These are phyloP conservation scores for Agrochola lota DNA, from an alignment of 2,888 invertebrate genomes.

Conservation along the genomic window DNA sequence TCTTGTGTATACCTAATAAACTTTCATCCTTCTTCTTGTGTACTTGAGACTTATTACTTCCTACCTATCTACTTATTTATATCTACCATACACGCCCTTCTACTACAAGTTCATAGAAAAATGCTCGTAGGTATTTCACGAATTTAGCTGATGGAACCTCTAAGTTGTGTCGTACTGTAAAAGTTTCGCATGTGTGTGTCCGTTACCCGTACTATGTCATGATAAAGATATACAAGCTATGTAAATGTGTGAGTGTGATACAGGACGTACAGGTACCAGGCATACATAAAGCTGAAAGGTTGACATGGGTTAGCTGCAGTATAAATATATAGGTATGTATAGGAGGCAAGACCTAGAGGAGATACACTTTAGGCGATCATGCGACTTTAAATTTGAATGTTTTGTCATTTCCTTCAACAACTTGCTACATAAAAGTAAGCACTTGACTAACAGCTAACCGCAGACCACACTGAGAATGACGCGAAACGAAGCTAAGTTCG, in stretches of 20 bases:
- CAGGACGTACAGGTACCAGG: slow-evolving; percentile 24
- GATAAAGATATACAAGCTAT: not conserved
- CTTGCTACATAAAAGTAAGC: not conserved
- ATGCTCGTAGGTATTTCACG: too few species aligned
- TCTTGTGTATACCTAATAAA: too few species aligned
- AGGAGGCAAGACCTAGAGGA: not conserved
- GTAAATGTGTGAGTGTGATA: slow-evolving; percentile 13
- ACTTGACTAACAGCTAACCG: not conserved
- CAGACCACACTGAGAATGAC: too few species aligned
- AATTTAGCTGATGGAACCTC: not conserved
- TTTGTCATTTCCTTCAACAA: not conserved
- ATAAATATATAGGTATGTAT: slow-evolving; percentile 11
- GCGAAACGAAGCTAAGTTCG: too few species aligned
- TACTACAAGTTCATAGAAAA: too few species aligned
- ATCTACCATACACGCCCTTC: too few species aligned
- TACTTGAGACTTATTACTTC: too few species aligned
- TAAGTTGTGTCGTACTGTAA: slow-evolving; percentile 7
- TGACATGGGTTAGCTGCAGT: slow-evolving; percentile 28
- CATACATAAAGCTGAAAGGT: slow-evolving; percentile 26
- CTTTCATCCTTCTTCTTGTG: too few species aligned
- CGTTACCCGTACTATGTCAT: not conserved
- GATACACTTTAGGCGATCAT: not conserved
- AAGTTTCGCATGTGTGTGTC: slow-evolving; percentile 2
- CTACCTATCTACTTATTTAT: too few species aligned
- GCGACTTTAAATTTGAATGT: not conserved